A percentile compares a stretch with the other conserved stretches of the same genome.
Evolutionary conservation across 2,797 vertebrate genomes (phyloP).

Genomic region (Tiaroga cobitis): DNA sequence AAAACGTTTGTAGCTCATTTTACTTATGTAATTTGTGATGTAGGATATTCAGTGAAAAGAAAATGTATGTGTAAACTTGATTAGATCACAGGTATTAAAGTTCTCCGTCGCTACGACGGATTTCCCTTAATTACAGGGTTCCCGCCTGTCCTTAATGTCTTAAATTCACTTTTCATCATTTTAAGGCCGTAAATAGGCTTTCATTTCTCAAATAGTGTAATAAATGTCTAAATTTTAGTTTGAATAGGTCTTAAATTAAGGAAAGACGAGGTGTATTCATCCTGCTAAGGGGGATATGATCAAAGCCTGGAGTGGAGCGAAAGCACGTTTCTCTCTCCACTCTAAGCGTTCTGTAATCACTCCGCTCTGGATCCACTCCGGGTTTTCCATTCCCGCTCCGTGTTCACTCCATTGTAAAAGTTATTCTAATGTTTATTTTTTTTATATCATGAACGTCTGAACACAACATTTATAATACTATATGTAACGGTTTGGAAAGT

Average conservation of each 20-base stretch:
- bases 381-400: not conserved
- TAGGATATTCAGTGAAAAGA: too few species aligned
- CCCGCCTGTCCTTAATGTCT: too few species aligned
- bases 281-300: too few species aligned
- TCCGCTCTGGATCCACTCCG: not conserved
- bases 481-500: not conserved
- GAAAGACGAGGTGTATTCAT: too few species aligned
- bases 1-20: not conserved
- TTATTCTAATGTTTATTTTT: not conserved
- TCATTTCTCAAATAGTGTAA: not conserved
- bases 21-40: not conserved
- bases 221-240: slow-evolving; percentile 9
- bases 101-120: not conserved
- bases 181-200: not conserved
- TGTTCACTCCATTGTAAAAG: not conserved
- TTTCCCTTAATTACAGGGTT: too few species aligned
- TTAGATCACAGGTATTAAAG: too few species aligned
- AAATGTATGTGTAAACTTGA: too few species aligned
- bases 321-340: not conserved
- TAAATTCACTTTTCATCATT: not conserved
- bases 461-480: not conserved
- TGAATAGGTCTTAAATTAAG: not conserved
- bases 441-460: not conserved
- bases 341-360: not conserved
- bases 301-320: too few species aligned